phyloP scores from a whole-genome alignment of 2,113 vertebrate genomes.

The Vireo altiloquus region DNA sequence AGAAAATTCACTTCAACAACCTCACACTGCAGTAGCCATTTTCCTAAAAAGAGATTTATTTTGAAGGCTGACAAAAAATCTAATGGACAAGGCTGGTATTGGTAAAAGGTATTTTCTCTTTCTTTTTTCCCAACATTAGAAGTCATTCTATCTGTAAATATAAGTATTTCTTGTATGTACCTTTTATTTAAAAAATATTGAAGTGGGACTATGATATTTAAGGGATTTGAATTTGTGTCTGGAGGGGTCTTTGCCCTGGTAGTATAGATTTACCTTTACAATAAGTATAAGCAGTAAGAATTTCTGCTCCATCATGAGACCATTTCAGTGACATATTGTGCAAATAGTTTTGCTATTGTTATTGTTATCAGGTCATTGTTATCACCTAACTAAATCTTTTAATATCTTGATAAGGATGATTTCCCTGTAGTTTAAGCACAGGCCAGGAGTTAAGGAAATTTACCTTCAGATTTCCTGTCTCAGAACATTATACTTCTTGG shows the following conservation, averaged over 20 bases:
- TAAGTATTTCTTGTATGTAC: neutral
- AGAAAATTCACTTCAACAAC: neutral
- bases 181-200: neutral
- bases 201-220: neutral
- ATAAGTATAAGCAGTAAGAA: neutral
- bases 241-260: neutral
- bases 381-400: neutral
- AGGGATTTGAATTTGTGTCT: neutral
- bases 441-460: neutral
- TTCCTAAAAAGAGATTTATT: neutral
- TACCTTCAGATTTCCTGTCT: neutral
- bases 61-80: neutral
- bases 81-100: neutral
- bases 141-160: neutral
- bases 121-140: neutral
- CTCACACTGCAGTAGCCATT: neutral
- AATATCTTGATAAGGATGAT: neutral
- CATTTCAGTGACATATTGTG: neutral
- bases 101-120: neutral
- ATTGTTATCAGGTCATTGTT: neutral
- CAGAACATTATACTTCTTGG: neutral
- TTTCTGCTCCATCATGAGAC: neutral
- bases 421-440: neutral
- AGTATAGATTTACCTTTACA: neutral
- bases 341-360: too few species aligned